Conservation (phyloP, 2,888 invertebrate genomes). For the Arctia plantaginis region DNA sequence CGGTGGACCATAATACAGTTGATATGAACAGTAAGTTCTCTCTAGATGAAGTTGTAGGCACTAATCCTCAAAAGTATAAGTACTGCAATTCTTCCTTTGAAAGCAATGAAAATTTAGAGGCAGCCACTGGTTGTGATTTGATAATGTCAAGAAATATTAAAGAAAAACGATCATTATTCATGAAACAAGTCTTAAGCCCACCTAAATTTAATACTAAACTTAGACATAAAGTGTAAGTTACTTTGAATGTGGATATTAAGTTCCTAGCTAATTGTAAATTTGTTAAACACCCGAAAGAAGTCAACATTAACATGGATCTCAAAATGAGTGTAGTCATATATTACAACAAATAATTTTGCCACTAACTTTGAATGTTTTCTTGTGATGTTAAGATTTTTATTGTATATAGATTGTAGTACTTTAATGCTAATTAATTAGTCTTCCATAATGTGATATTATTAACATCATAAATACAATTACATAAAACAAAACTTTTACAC, state of each 20-base stretch:
- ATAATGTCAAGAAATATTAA: slow-evolving; percentile 73
- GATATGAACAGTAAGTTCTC: slow-evolving; percentile 64
- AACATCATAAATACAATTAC: slow-evolving; percentile 14
- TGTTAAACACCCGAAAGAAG: slow-evolving; percentile 53
- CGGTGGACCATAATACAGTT: slow-evolving; percentile 63
- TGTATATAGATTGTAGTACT: slow-evolving; percentile 20
- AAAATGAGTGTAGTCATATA: slow-evolving; percentile 66
- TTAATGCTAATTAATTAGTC: slow-evolving; percentile 31
- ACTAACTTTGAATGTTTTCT: slow-evolving; percentile 27
- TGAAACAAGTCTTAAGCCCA: slow-evolving; percentile 87
- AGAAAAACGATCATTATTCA: slow-evolving; percentile 84
- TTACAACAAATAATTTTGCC: slow-evolving; percentile 44
- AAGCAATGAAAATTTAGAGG: slow-evolving; percentile 40
- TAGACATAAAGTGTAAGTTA: slow-evolving; percentile 69
- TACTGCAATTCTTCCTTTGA: slow-evolving; percentile 49
- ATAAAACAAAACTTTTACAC: not conserved
- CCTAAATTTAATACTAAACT: slow-evolving; percentile 84
- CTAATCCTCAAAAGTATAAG: slow-evolving; percentile 50
- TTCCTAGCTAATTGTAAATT: slow-evolving; percentile 46
- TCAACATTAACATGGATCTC: slow-evolving; percentile 71
- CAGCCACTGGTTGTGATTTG: slow-evolving; percentile 43
- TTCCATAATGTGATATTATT: slow-evolving; percentile 50
- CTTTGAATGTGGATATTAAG: slow-evolving; percentile 32
- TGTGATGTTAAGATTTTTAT: slow-evolving; percentile 3
- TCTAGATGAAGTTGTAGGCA: slow-evolving; percentile 41